Evolutionary conservation across 2,113 vertebrate genomes (phyloP).

Genomic region (Mesocricetus auratus): DNA sequence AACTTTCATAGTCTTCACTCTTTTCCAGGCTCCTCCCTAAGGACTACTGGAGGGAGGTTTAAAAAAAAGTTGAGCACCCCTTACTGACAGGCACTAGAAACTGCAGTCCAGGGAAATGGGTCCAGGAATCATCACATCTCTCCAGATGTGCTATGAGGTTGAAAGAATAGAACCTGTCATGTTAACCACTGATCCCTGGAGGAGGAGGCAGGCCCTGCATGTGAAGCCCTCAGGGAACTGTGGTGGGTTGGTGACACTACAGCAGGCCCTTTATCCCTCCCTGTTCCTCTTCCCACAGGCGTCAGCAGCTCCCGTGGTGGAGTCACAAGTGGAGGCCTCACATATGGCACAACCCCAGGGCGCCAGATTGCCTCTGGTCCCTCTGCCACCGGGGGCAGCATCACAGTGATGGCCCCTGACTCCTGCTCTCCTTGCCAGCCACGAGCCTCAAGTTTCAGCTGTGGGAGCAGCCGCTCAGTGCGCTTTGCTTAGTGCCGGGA

Average conservation of each 20-base stretch:
- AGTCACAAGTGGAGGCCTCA: slow-evolving; percentile 74
- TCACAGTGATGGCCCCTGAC: slow-evolving; percentile 71
- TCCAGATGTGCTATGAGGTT: background rate
- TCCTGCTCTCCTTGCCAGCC: slow-evolving; percentile 78
- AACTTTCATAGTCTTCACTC: background rate
- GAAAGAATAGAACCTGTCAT: background rate
- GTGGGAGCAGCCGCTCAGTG: slow-evolving; percentile 77
- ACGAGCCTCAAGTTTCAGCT: slow-evolving; percentile 70
- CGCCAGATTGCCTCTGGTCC: slow-evolving; percentile 77
- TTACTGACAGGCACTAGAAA: background rate
- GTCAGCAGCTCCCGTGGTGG: slow-evolving; percentile 81
- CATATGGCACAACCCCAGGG: slow-evolving; percentile 63
- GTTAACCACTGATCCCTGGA: background rate
- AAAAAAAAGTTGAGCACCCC: background rate
- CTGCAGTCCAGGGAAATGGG: background rate
- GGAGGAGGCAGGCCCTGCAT: background rate
- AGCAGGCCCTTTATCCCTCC: background rate
- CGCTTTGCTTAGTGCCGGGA: slow-evolving; percentile 68
- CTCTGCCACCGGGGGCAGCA: slow-evolving; percentile 63
- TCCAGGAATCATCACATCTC: background rate
- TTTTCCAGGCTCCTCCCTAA: background rate
- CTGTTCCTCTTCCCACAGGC: slow-evolving; percentile 49
- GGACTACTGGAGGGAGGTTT: too few relatives aligned
- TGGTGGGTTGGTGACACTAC: background rate
- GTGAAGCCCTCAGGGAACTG: background rate